phyloP scores from a whole-genome alignment of 2,888 invertebrate species.

The Synanthedon formicaeformis region DNA sequence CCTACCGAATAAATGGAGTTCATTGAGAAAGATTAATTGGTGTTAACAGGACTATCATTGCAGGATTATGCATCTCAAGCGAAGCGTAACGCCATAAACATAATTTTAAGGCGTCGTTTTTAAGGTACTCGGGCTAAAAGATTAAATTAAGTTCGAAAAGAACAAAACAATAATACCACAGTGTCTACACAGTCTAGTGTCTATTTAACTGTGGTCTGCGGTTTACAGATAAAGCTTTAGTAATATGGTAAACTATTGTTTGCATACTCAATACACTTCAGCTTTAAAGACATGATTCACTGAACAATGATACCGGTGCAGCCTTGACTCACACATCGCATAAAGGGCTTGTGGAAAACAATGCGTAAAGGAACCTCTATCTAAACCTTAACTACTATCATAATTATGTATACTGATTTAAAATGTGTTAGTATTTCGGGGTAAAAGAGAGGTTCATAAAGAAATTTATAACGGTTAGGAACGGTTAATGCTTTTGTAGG shows the following conservation, averaged over 20 bases:
- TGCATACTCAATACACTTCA: slow-evolving; percentile 10
- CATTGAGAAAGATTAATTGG: too few relatives aligned
- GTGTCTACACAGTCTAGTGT: too few relatives aligned
- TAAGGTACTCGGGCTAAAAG: too few relatives aligned
- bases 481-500: background rate
- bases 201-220: slow-evolving; percentile 13
- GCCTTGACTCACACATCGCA: background rate
- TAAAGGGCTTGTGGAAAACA: background rate
- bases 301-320: slow-evolving; percentile 1
- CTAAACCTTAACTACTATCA: too few relatives aligned
- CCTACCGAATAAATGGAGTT: too few relatives aligned
- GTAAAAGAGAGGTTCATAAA: background rate
- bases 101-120: too few relatives aligned
- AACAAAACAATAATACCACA: too few relatives aligned
- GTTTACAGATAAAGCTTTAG: slow-evolving; percentile 7
- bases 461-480: background rate
- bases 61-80: too few relatives aligned
- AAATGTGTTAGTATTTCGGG: background rate
- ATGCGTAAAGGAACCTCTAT: background rate
- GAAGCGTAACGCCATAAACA: too few relatives aligned
- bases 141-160: too few relatives aligned
- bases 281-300: slow-evolving; percentile 23
- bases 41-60: too few relatives aligned
- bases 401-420: too few relatives aligned
- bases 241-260: slow-evolving; percentile 25